Base-by-base conservation (phyloP, 2,113 vertebrate species). In the Podarcis raffonei region DNA sequence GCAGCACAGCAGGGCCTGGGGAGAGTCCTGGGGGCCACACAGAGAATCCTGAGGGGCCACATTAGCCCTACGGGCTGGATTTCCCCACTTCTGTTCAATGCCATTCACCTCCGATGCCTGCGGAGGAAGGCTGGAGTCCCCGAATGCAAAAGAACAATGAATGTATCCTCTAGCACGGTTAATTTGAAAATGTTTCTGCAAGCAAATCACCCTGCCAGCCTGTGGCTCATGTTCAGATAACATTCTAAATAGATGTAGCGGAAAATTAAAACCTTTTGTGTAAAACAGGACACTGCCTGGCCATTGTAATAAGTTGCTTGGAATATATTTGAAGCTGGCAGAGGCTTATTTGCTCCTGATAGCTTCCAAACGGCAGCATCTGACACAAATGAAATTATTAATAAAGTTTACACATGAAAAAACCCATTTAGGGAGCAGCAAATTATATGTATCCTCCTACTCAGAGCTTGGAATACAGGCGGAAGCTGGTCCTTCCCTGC, bases 151-250 rank as follows among this genome's bases (percentile, higher is more conserved):
- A 62, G 59, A 62, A 62, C 59, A 62, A 53, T 84, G 72, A 74
- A 57, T 35, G 23, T 53, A 1, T 27, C 20, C 6, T 30, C 2
- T 39, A 35, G 25, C 35, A 22, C n/a, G 62, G 59, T 57, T 15
- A 80, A 57, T 18, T 35, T 15, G 71, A 1, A 71, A 30, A n/a
- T 2, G 2, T 57, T 71, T 42, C 25, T 57, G n/a, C 53, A 25
- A 59, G 72, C 23, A 59, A 30, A 81, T 9, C 20, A 0, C 1
- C 74, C 20, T 84, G 42, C 53, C 68, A n/a, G 3, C 18, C 78
- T 48, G 0, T 0, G 0, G 0, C 69, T 90, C 18, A 23, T 48
- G 23, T 39, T 59, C 23, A 37, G 30, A 76, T 1, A 0, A 85
- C 1, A 25, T 66, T 2, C 6, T 78, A 35, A 86, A n/a, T 2